Conservation (phyloP, 2,888 invertebrate species). For the Lasioglossum calceatum region DNA sequence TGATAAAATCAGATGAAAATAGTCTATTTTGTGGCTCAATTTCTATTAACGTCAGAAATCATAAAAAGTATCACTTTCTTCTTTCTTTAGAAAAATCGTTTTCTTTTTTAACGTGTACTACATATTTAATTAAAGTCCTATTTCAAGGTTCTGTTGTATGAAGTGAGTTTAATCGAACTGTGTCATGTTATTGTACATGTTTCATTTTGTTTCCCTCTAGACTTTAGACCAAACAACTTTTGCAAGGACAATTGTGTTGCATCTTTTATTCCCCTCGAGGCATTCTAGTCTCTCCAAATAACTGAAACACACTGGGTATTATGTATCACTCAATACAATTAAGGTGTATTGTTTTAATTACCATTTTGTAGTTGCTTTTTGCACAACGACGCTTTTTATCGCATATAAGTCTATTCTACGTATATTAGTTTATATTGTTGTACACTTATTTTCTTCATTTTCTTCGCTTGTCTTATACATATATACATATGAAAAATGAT, state of each 20-base stretch:
- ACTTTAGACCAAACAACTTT: background rate
- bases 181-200: background rate
- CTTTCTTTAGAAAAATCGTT: background rate
- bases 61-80: background rate
- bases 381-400: constrained; percentile 23
- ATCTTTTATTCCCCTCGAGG: background rate
- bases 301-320: constrained; percentile 6
- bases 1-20: background rate
- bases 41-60: background rate
- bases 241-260: background rate
- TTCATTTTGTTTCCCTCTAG: background rate
- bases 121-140: background rate
- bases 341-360: constrained; percentile 45
- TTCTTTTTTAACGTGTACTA: background rate
- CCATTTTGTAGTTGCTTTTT: constrained; percentile 48
- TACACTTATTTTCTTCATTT: constrained; percentile 55
- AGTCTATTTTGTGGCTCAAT: background rate
- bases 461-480: constrained; percentile 46
- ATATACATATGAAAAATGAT: constrained; percentile 25
- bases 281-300: background rate
- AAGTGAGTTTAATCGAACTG: background rate
- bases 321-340: constrained; percentile 20
- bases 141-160: background rate
- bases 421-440: constrained; percentile 35
- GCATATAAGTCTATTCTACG: constrained; percentile 10